Conservation (phyloP, 1,140 invertebrate species). For the Lepeophtheirus salmonis region DNA sequence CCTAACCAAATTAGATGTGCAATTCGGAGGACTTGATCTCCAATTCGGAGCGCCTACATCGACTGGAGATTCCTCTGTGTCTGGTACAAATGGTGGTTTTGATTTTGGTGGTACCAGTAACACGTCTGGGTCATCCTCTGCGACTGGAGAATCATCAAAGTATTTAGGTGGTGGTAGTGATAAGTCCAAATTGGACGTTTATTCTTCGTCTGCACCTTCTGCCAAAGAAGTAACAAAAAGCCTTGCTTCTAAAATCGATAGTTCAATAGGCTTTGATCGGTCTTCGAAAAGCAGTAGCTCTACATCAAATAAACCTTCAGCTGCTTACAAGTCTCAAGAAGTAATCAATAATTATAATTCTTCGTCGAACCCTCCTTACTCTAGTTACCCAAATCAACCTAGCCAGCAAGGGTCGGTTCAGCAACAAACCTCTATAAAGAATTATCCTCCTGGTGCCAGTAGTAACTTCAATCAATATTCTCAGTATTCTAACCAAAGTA, state of each 20-base stretch:
- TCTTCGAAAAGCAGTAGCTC: neutral
- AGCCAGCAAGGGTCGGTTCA: neutral
- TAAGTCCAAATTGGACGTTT: neutral
- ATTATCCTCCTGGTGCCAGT: neutral
- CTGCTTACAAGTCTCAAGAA: neutral
- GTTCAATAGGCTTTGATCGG: neutral
- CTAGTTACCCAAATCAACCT: neutral
- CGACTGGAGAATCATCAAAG: neutral
- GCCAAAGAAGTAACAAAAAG: constrained; percentile 14
- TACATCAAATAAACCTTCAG: neutral
- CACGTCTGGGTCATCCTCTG: neutral
- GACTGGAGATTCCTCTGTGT: neutral
- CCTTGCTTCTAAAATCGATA: neutral
- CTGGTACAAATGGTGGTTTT: neutral
- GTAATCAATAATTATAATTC: neutral
- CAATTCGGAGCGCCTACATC: constrained; percentile 7
- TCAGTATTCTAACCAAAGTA: neutral
- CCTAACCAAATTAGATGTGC: constrained; percentile 62
- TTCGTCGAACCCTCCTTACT: neutral
- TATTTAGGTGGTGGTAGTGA: too few relatives aligned
- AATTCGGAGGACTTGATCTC: constrained; percentile 78
- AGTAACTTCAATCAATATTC: neutral
- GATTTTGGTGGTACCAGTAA: neutral
- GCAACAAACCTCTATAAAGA: too few relatives aligned
- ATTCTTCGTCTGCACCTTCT: neutral